Evolutionary conservation across 2,888 invertebrate species (phyloP).

Genomic region (Drosophila kokeensis): DNA sequence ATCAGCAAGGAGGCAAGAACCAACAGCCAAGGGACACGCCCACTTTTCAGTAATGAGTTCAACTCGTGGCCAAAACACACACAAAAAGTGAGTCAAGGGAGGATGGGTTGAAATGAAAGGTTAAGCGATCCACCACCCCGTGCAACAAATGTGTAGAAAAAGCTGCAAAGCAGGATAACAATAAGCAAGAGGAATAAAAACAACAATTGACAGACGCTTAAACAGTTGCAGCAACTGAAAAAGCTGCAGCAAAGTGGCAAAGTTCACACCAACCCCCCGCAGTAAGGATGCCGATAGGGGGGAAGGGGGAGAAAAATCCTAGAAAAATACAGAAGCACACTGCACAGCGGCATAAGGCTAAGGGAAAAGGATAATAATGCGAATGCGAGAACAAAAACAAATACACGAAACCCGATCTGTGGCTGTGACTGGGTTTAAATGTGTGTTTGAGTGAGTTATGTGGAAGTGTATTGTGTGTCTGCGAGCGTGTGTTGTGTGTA

Average conservation of each 20-base stretch:
- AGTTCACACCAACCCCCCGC: conserved; percentile 83
- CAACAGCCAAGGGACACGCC: conserved; percentile 36
- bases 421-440: conserved; percentile 38
- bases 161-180: conserved; percentile 44
- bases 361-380: conserved; percentile 68
- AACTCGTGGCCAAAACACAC: conserved; percentile 8
- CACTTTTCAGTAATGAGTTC: conserved; percentile 47
- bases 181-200: conserved; percentile 37
- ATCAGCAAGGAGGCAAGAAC: conserved; percentile 63
- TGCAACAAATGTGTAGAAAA: conserved; percentile 51
- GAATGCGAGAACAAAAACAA: conserved; percentile 58
- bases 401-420: conserved; percentile 65
- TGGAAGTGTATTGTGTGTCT: conserved; percentile 9
- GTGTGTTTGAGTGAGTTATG: conserved; percentile 11
- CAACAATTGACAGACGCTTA: conserved; percentile 51
- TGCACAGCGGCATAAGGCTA: conserved; percentile 28
- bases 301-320: not conserved
- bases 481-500: conserved; percentile 8
- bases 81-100: conserved; percentile 5
- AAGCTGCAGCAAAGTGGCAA: conserved; percentile 82
- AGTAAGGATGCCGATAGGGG: not conserved
- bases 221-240: conserved; percentile 55
- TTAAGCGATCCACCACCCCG: conserved; percentile 33
- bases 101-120: conserved; percentile 21
- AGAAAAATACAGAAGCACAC: conserved; percentile 27